Base-by-base conservation (phyloP, 2,888 invertebrate species). In the Limenitis camilla region DNA sequence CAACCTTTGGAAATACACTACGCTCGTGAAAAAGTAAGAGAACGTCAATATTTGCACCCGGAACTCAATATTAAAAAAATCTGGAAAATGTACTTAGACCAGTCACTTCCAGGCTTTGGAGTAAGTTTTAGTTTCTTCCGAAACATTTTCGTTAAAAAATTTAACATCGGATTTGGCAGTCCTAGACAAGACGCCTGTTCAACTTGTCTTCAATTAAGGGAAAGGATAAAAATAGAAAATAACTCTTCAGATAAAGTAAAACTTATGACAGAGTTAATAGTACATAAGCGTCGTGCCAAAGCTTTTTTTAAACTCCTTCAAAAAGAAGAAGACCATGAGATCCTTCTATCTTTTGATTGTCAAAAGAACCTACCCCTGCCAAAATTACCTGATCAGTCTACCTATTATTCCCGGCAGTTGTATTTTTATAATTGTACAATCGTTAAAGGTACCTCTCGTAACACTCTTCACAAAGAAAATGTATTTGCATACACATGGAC, bases 151-250 rank as follows among this genome's bases (percentile, higher is more conserved):
- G 29, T 48, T 5, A 49, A 40, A 27, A 40, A 28, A 46, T 52
- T 52, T 41, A 52, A 47, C 35, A 47, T 52, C 31, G 47, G 47
- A 46, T 52, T 52, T 47, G 42, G 47, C 5, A 52, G 46, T 31
- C 47, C 47, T 31, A 40, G 47, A 31, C 41, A 47, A 28, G 42
- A 52, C 42, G 52, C 47, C 36, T 52, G 47, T 47, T 52, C 52
- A 10, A 47, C 41, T 4, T 52, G 52, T 31, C 42, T 55, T 30
- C 45, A 49, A 49, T 33, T 49, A 47, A 33, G n/a, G 7, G 6
- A 33, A 33, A 33, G 33, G n/a, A 33, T 33, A 33, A 33, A 33
- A 33, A 5, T 33, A 33, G 33, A 33, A 33, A 33, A 33, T 7
- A 33, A 33, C n/a, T 7, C 33, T 9, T 5, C 33, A 33, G 33